phyloP scores from a whole-genome alignment of 2,113 vertebrate species.

The Peucedramus taeniatus region DNA sequence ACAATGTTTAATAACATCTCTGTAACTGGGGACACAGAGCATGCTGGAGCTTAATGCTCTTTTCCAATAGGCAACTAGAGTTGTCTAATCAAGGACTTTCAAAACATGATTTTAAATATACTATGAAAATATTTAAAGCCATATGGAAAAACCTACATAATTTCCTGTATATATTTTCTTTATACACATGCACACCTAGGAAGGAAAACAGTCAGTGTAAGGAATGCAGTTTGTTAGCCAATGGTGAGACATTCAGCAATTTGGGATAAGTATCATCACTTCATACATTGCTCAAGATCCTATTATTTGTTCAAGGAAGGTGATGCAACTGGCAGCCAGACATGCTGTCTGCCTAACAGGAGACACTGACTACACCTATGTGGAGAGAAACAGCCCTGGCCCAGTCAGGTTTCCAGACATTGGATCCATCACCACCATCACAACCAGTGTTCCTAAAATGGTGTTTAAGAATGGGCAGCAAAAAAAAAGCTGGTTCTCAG shows the following conservation, averaged over 20 bases:
- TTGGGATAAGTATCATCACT: background rate
- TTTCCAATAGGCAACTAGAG: background rate
- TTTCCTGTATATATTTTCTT: background rate
- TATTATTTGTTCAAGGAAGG: background rate
- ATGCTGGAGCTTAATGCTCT: background rate
- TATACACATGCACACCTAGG: background rate
- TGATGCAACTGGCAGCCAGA: background rate
- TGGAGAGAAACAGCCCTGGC: background rate
- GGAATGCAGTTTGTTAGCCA: background rate
- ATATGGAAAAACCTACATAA: background rate
- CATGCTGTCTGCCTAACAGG: background rate
- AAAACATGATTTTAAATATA: background rate
- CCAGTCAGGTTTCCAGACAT: fast-evolving
- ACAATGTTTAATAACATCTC: constrained; percentile 9
- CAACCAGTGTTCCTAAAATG: background rate
- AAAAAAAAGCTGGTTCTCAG: background rate
- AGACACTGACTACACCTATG: background rate
- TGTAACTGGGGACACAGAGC: background rate
- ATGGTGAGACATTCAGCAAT: background rate
- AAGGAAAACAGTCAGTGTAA: background rate
- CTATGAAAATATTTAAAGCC: background rate
- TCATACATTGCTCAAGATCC: constrained; percentile 26
- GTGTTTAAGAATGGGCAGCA: background rate
- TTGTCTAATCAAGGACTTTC: background rate
- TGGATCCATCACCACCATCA: background rate